A percentile compares a stretch with the other conserved stretches of the same genome.
phyloP scores from a whole-genome alignment of 2,113 vertebrate species.

The Mus musculus region GRCm39 chr1:69294001-69294500 shows the following conservation, averaged over 20 bases:
- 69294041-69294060: slow-evolving; percentile 16
- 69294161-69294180: neutral
- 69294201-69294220: neutral
- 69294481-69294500: slow-evolving; percentile 40
- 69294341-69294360: neutral
- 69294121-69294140: neutral
- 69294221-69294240: neutral
- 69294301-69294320: neutral
- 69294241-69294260: neutral
- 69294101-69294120: neutral
- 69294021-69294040: neutral
- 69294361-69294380: neutral
- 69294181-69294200: neutral
- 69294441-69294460: neutral
- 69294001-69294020: slow-evolving; percentile 17
- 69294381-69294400: neutral
- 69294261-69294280: neutral
- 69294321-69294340: neutral
- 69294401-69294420: neutral
- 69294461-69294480: slow-evolving; percentile 51
- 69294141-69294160: neutral
- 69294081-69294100: neutral
- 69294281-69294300: neutral
- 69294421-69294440: slow-evolving; percentile 38
- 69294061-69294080: neutral